Conservation (phyloP, 2,113 vertebrate species). For the Ciconia maguari region DNA sequence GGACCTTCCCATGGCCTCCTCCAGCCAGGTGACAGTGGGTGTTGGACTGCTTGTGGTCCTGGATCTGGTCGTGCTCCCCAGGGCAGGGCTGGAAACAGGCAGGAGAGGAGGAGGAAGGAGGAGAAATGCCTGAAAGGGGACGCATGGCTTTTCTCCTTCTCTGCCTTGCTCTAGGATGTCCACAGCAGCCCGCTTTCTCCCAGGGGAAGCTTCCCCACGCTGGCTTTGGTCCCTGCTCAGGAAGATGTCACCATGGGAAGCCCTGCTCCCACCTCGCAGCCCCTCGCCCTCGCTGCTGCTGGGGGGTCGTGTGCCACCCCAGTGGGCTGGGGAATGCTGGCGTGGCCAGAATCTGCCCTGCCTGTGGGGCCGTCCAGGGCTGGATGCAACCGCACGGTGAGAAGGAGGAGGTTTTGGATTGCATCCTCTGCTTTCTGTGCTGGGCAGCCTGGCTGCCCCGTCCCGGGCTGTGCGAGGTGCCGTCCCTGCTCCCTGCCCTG, state of each 20-base stretch:
- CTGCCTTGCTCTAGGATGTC: fast-evolving
- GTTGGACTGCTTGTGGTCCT: fast-evolving
- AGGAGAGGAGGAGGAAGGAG: not conserved
- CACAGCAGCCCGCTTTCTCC: not conserved
- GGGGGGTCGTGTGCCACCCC: fast-evolving
- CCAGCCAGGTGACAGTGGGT: not conserved
- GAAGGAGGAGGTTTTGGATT: not conserved
- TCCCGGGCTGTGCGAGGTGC: fast-evolving
- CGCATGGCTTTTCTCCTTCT: not conserved
- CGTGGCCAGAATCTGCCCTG: not conserved
- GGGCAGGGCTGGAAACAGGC: not conserved
- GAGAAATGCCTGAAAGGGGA: not conserved
- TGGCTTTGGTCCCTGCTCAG: not conserved
- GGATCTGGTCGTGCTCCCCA: fast-evolving
- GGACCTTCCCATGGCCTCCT: not conserved
- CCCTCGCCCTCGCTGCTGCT: fast-evolving
- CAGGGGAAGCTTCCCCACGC: fast-evolving
- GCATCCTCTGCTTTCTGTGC: not conserved
- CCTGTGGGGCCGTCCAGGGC: fast-evolving
- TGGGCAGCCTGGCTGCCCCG: not conserved
- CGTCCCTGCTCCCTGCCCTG: fast-evolving
- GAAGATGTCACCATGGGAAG: fast-evolving
- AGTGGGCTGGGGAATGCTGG: fast-evolving
- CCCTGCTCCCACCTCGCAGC: fast-evolving
- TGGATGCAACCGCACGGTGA: fast-evolving